Evolutionary conservation across 1,140 invertebrate species (phyloP).

Genomic region (Tenebrio molitor): DNA sequence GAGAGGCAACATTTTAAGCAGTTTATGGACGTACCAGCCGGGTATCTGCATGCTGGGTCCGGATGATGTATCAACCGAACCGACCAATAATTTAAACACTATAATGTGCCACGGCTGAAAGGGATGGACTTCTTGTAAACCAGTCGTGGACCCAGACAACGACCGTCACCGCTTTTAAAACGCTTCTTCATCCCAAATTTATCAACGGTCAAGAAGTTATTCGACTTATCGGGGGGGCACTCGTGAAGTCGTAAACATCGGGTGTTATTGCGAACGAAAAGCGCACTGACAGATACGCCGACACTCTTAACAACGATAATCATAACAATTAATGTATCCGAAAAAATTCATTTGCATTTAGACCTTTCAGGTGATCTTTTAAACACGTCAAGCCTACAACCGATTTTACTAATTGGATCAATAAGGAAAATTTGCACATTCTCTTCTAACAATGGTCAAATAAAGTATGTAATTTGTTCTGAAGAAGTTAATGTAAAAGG

Average conservation of each 20-base stretch:
- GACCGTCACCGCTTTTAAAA: slow-evolving; percentile 29
- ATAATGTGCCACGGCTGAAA: slow-evolving; percentile 40
- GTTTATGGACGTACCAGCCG: slow-evolving; percentile 43
- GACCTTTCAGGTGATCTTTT: too few species aligned
- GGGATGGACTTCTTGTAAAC: slow-evolving; percentile 27
- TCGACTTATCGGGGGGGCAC: slow-evolving; percentile 10
- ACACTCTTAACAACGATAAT: slow-evolving; percentile 6
- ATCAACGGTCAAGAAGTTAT: slow-evolving; percentile 32
- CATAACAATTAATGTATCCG: too few species aligned
- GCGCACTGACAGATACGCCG: not conserved
- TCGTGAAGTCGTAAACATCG: slow-evolving; percentile 31
- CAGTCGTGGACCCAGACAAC: slow-evolving; percentile 28
- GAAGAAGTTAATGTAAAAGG: too few species aligned
- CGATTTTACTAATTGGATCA: too few species aligned
- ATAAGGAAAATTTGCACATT: too few species aligned
- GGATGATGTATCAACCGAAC: slow-evolving; percentile 47
- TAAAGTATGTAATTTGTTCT: too few species aligned
- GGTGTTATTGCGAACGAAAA: slow-evolving; percentile 4
- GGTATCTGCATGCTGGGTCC: slow-evolving; percentile 33
- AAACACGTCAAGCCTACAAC: too few species aligned
- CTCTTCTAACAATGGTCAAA: too few species aligned
- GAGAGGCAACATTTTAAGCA: slow-evolving; percentile 46
- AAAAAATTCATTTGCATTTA: too few species aligned
- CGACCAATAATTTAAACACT: slow-evolving; percentile 49
- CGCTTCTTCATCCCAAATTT: slow-evolving; percentile 29